Conservation (phyloP, 2,888 invertebrate genomes). For the Tuberolachnus salignus region DNA sequence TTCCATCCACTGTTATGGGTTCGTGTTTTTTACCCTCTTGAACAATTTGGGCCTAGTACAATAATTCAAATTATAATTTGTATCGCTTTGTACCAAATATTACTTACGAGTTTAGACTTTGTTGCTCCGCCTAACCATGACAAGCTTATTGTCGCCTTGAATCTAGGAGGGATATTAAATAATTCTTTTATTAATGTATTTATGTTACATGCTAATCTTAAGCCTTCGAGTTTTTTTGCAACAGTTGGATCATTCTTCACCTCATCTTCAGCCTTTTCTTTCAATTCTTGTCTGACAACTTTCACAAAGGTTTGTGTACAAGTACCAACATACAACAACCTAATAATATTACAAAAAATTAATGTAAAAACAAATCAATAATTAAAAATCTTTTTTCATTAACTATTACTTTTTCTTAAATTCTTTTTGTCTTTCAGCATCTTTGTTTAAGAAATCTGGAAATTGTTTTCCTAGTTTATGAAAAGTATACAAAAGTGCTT, state of each 20-base stretch:
- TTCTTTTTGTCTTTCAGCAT: slow-evolving; percentile 81
- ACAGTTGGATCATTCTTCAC: slow-evolving; percentile 67
- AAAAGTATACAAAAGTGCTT: slow-evolving; percentile 81
- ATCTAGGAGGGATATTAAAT: slow-evolving; percentile 92
- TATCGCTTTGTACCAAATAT: not conserved
- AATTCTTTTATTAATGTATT: slow-evolving; percentile 90
- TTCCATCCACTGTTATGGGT: slow-evolving; percentile 59
- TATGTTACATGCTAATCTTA: slow-evolving; percentile 91
- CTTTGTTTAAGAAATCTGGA: slow-evolving; percentile 76
- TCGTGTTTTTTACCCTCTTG: slow-evolving; percentile 61
- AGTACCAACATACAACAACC: slow-evolving; percentile 83
- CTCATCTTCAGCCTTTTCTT: slow-evolving; percentile 75
- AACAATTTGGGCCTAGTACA: slow-evolving; percentile 56
- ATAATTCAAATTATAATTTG: not conserved
- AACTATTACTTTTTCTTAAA: slow-evolving; percentile 69
- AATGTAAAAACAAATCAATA: slow-evolving; percentile 11
- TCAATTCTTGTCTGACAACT: slow-evolving; percentile 58
- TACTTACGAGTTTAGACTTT: slow-evolving; percentile 55
- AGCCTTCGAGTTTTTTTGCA: slow-evolving; percentile 77
- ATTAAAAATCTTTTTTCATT: not conserved
- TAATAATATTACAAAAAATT: slow-evolving; percentile 59
- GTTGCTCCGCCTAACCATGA: slow-evolving; percentile 66
- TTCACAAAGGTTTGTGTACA: slow-evolving; percentile 54
- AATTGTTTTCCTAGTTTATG: slow-evolving; percentile 79
- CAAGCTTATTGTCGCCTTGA: slow-evolving; percentile 80